Evolutionary conservation across 2,888 invertebrate genomes (phyloP), one percentile per base, ranked within the genome.

Genomic region (Ypsolopha scabrella): DNA sequence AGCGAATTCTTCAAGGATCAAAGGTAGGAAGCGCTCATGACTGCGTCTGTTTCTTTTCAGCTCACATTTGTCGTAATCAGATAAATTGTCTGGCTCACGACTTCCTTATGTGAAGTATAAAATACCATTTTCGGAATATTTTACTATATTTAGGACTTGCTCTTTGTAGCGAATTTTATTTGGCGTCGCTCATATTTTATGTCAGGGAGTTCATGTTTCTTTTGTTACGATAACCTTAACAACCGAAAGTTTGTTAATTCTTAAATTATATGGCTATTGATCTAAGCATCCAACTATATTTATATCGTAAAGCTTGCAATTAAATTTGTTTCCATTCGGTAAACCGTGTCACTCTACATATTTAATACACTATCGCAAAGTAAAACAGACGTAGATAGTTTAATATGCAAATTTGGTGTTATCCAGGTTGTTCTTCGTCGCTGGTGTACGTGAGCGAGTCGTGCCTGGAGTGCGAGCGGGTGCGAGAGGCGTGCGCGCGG

Each of bases 401-500:
- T 4, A 24, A 24, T 24, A 24, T 24, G 24, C n/a, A n/a, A n/a
- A n/a, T n/a, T 24, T 24, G 24, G 24, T 24, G 24, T 24, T 24
- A 24, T 13, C 10, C 74, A 83, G 85, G 80, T 68, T 76, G 85
- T 60, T 66, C 80, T 63, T 69, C 75, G 62, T 69, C 78, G 57
- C 65, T 80, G 65, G 80, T 86, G 64, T 86, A 80, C 67, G 79
- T 82, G 71, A 81, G 71, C 71, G 82, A 78, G 63, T 67, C 75
- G 64, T 85, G 85, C 63, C 63, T 80, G 68, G 86, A 85, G 69
- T 87, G 86, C 69, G 82, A 82, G 68, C 72, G 85, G 60, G 78
- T 86, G 63, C 81, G 86, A 54, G 81, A 77, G 56, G 87, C 87
- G 55, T 80, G 81, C 72, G 82, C 80, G 70, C 80, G 85, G 62